Percentiles rank a stretch among this genome's conserved stretches.
Conservation (phyloP, 2,888 invertebrate species). For the Zaprionus obscuricornis region DNA sequence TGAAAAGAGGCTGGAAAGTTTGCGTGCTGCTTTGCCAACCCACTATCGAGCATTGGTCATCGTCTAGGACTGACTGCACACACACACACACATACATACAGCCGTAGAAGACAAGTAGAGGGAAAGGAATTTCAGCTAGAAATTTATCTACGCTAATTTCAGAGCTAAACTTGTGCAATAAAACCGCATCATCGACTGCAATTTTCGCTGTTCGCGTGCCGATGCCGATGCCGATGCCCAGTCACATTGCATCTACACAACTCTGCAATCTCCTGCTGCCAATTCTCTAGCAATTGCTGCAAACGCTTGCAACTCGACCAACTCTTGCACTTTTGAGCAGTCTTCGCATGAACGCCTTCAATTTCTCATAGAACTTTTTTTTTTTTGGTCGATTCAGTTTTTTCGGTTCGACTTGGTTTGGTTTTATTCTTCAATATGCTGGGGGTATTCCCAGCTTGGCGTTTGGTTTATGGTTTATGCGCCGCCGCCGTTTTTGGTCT, state of each 20-base stretch:
- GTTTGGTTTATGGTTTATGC: slow-evolving; percentile 78
- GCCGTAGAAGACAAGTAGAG: slow-evolving; percentile 14
- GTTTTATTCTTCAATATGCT: background rate
- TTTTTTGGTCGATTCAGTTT: slow-evolving; percentile 9
- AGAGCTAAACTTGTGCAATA: slow-evolving; percentile 75
- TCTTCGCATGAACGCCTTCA: slow-evolving; percentile 63
- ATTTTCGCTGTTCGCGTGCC: slow-evolving; percentile 72
- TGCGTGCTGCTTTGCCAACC: slow-evolving; percentile 37
- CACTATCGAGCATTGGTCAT: slow-evolving; percentile 67
- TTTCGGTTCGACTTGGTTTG: background rate
- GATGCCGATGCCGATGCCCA: slow-evolving; percentile 31
- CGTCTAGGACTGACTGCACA: slow-evolving; percentile 35
- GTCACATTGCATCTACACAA: slow-evolving; percentile 26
- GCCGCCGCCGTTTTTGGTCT: slow-evolving; percentile 78
- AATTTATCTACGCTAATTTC: slow-evolving; percentile 80
- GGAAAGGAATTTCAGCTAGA: slow-evolving; percentile 63
- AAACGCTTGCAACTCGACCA: slow-evolving; percentile 16
- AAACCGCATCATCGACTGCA: slow-evolving; percentile 68
- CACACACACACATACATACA: slow-evolving; percentile 15
- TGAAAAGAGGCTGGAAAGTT: slow-evolving; percentile 22
- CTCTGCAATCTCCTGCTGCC: slow-evolving; percentile 1
- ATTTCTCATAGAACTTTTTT: slow-evolving; percentile 53
- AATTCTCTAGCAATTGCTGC: slow-evolving; percentile 8
- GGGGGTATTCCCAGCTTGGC: slow-evolving; percentile 45
- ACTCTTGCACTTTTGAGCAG: slow-evolving; percentile 34